Base-by-base conservation (phyloP, 2,888 invertebrate species). In the Oligia latruncula region DNA sequence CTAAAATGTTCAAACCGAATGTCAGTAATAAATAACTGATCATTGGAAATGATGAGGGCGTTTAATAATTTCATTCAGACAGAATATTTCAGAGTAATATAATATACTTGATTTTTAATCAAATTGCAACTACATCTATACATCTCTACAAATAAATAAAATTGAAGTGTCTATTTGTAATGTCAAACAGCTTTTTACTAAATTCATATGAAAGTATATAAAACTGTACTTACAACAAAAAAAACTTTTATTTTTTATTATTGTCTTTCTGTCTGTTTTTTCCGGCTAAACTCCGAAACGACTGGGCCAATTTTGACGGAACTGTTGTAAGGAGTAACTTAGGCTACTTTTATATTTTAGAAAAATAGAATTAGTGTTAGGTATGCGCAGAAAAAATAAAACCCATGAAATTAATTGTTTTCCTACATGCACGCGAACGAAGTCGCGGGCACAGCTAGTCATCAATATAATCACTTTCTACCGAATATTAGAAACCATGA, bases 401-500 rank as follows among this genome's bases (percentile, higher is more conserved):
- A 55, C 20, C 23, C 4, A n/a, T 58, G 58, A 58, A 9, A 23
- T 58, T 58, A 23, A 58, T 58, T 58, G 9, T 23, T 23, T 58
- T 58, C 23, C 23, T 11, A 11, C 4, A 60, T n/a, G n/a, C 58
- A 60, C 4, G 11, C 23, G 4, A 23, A 23, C 9, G 23, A 60
- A 60, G 60, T 60, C 17, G 15, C 62, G 29, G n/a, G 60, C 4
- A 60, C 4, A 23, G 3, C 23, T 58, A 60, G 13, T 43, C 23
- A 20, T 35, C 8, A 35, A 40, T 9, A 58, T 40, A 55, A 49
- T 72, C 17, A 82, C 40, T 82, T 75, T 74, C 68, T 76, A 80
- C 35, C 60, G 23, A 82, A 82, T 67, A 82, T 80, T 35, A 52
- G 9, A 75, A 52, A 67, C n/a, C 49, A 74, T 49, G 40, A 23